Evolutionary conservation across 1,140 invertebrate species (phyloP).

Genomic region (Ceratina australensis): DNA sequence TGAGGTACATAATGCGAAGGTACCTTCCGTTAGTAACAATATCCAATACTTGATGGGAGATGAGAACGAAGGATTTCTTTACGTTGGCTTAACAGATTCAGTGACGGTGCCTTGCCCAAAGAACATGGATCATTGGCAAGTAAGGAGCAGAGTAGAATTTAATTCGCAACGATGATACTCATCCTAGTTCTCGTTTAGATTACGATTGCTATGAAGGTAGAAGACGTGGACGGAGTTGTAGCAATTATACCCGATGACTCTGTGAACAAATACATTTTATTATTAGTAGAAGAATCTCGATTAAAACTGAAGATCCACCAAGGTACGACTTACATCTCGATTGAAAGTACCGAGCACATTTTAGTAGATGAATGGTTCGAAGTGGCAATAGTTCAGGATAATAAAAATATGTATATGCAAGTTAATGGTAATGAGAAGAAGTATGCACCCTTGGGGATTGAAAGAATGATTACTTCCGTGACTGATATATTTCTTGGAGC

Average conservation of each 20-base stretch:
- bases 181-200: constrained; percentile 16
- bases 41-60: constrained; percentile 38
- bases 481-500: constrained; percentile 21
- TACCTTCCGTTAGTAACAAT: constrained; percentile 14
- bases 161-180: background rate
- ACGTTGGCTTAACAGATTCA: constrained; percentile 35
- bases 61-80: constrained; percentile 35
- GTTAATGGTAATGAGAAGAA: constrained; percentile 43
- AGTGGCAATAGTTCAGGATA: constrained; percentile 15
- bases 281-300: constrained; percentile 34
- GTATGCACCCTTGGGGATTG: constrained; percentile 19
- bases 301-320: constrained; percentile 30
- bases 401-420: constrained; percentile 41
- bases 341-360: constrained; percentile 37
- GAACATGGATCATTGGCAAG: constrained; percentile 32
- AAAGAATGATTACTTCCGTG: constrained; percentile 11
- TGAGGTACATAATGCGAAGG: background rate
- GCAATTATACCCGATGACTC: constrained; percentile 29
- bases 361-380: constrained; percentile 36
- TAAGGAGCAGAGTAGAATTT: background rate
- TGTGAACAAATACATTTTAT: constrained; percentile 29
- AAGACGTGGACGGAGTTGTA: constrained; percentile 26
- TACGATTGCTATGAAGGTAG: constrained; percentile 27
- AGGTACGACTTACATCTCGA: background rate
- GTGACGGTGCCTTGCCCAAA: constrained; percentile 20